These are phyloP conservation scores for Linnaemya tessellans DNA, from an alignment of 2,888 invertebrate species.

Conservation along the genomic window DNA sequence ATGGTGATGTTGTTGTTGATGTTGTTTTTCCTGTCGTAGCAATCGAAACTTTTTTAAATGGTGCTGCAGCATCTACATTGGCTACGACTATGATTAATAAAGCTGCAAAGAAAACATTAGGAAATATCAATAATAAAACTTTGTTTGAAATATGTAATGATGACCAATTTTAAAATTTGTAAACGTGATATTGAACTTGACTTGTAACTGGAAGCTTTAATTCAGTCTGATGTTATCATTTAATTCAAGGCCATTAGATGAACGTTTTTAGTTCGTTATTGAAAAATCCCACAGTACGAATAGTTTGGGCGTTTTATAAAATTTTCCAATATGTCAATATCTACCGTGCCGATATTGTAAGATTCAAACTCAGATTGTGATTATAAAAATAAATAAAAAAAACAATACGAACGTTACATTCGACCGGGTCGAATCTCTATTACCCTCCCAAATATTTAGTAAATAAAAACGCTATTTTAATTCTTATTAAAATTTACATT, in stretches of 20 bases:
- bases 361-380: too few relatives aligned
- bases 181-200: conserved; percentile 67
- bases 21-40: conserved; percentile 80
- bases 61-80: conserved; percentile 84
- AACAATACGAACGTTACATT: too few relatives aligned
- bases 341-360: background rate
- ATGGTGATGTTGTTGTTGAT: conserved; percentile 83
- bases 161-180: conserved; percentile 21
- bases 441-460: too few relatives aligned
- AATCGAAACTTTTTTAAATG: conserved; percentile 85
- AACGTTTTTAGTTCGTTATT: background rate
- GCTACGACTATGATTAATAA: conserved; percentile 85
- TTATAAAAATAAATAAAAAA: too few relatives aligned
- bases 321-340: background rate
- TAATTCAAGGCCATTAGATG: conserved; percentile 40
- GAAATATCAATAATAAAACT: conserved; percentile 25
- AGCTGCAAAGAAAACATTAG: conserved; percentile 78
- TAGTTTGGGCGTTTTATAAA: background rate
- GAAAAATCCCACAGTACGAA: background rate
- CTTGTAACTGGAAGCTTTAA: conserved; percentile 36
- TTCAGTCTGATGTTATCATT: conserved; percentile 37
- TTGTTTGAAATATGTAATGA: too few relatives aligned
- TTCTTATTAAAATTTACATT: too few relatives aligned
- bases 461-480: too few relatives aligned
- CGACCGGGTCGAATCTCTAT: too few relatives aligned